These are phyloP conservation scores for Tyrophagus putrescentiae DNA, from an alignment of 1,140 invertebrate genomes.

Conservation along the genomic window DNA sequence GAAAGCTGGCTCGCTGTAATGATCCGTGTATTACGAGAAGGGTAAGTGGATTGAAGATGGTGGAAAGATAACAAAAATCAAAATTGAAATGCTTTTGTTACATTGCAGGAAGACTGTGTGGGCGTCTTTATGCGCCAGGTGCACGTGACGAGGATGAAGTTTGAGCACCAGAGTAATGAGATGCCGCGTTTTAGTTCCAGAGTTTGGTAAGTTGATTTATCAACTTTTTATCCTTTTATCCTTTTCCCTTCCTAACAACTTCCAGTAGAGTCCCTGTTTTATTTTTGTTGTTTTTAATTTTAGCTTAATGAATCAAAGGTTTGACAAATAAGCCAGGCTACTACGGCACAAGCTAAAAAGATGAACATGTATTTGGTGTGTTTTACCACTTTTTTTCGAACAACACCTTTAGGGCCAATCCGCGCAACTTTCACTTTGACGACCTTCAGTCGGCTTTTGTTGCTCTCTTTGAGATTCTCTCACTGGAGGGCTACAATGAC, in stretches of 20 bases:
- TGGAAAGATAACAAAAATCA: too few species aligned
- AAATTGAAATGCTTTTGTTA: slow-evolving; percentile 10
- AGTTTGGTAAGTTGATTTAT: slow-evolving; percentile 62
- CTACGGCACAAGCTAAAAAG: too few species aligned
- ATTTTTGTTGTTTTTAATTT: too few species aligned
- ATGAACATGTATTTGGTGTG: too few species aligned
- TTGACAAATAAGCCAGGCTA: too few species aligned
- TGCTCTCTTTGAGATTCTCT: slow-evolving; percentile 24
- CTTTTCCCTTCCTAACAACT: too few species aligned
- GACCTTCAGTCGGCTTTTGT: slow-evolving; percentile 8
- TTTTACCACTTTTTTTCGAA: too few species aligned
- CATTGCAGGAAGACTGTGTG: slow-evolving; percentile 61
- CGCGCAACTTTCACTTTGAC: slow-evolving; percentile 25
- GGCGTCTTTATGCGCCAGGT: slow-evolving; percentile 87
- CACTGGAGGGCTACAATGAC: slow-evolving; percentile 25
- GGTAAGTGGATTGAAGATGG: too few species aligned
- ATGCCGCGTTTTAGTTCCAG: slow-evolving; percentile 94
- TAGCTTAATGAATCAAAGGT: too few species aligned
- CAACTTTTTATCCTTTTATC: too few species aligned
- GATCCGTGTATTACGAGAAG: slow-evolving; percentile 64
- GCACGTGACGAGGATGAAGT: slow-evolving; percentile 96
- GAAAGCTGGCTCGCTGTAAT: slow-evolving; percentile 86
- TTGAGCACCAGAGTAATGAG: slow-evolving; percentile 55
- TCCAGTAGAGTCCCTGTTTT: too few species aligned
- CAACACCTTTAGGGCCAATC: slow-evolving; percentile 26